phyloP scores from a whole-genome alignment of 2,888 invertebrate genomes.

The Metellina segmentata region DNA sequence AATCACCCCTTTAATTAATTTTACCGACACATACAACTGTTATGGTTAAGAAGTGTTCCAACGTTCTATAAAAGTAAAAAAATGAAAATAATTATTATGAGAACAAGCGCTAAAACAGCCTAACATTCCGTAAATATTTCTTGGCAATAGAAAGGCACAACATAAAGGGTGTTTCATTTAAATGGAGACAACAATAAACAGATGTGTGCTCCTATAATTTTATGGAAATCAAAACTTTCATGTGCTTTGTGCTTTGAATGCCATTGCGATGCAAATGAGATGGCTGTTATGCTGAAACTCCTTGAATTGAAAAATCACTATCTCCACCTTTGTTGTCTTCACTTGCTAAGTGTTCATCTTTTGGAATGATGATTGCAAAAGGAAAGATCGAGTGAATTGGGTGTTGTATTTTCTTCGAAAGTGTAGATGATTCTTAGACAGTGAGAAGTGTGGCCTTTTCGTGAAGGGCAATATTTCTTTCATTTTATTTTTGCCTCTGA shows the following conservation, averaged over 20 bases:
- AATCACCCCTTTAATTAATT: no score
- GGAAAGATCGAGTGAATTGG: constrained; percentile 38
- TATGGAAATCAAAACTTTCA: not conserved
- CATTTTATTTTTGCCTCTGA: constrained; percentile 1
- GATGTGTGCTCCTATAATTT: not conserved
- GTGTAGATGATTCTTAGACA: constrained; percentile 7
- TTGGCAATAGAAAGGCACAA: not conserved
- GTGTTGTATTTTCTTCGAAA: constrained; percentile 28
- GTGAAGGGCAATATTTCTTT: not conserved
- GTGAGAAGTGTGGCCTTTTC: not conserved
- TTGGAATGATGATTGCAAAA: constrained; percentile 27
- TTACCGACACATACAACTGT: no score
- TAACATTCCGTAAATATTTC: not conserved
- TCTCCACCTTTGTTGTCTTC: constrained; percentile 5
- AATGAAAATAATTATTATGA: no score
- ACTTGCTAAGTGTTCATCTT: not conserved
- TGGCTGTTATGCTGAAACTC: constrained; percentile 8
- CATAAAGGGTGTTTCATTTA: not conserved
- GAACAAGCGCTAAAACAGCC: no score
- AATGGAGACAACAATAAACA: not conserved
- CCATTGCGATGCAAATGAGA: constrained; percentile 43
- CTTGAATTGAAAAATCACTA: constrained; percentile 45
- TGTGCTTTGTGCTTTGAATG: not conserved
- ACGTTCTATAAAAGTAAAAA: no score
- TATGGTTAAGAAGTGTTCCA: no score